phyloP scores from a whole-genome alignment of 2,797 vertebrate species.

The Mycteria americana region DNA sequence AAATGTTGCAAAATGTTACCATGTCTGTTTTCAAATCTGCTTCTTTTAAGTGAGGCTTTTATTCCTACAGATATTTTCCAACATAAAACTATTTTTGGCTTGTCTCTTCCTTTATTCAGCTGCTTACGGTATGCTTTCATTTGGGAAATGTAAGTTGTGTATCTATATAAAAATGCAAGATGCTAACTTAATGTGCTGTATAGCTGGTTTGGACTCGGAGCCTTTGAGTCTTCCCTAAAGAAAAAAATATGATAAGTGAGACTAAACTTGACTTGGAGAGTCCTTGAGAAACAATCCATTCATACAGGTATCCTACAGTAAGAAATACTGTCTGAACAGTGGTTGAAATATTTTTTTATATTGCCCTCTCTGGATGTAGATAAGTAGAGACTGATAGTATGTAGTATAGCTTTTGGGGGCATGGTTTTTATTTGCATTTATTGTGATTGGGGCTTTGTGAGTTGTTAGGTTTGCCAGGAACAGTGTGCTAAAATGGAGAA shows the following conservation, averaged over 20 bases:
- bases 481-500: neutral
- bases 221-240: neutral
- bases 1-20: constrained; percentile 9
- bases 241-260: neutral
- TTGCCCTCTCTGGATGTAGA: neutral
- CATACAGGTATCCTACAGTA: neutral
- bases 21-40: neutral
- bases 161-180: neutral
- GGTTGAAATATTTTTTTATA: neutral
- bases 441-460: neutral
- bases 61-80: neutral
- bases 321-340: neutral
- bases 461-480: neutral
- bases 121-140: neutral
- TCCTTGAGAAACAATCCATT: neutral
- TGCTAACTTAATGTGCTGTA: neutral
- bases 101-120: neutral
- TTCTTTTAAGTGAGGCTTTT: neutral
- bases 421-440: neutral
- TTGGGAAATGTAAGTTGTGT: neutral
- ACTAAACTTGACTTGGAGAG: neutral
- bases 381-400: neutral
- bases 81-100: neutral
- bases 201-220: neutral
- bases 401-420: neutral